A percentile compares a stretch with the other conserved stretches of the same genome.
These are phyloP conservation scores for Lasioglossum zephyrum DNA, from an alignment of 2,888 invertebrate genomes.

Conservation along the genomic window DNA sequence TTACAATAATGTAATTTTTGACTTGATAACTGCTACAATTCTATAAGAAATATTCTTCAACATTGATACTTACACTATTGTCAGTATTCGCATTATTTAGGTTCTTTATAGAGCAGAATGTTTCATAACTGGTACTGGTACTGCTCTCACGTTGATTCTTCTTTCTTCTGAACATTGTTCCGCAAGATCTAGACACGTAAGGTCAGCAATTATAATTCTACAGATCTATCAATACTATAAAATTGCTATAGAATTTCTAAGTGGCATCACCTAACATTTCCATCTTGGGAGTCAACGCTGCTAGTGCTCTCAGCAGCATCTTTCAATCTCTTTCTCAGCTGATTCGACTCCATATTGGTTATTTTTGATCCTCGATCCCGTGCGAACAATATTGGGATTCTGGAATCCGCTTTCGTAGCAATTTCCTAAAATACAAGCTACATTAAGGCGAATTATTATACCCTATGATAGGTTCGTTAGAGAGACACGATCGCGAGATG, in stretches of 20 bases:
- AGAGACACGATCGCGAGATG: conserved; percentile 1
- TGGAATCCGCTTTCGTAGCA: conserved; percentile 63
- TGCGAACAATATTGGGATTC: conserved; percentile 65
- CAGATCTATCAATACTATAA: not conserved
- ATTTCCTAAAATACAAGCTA: conserved; percentile 51
- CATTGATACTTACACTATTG: conserved; percentile 39
- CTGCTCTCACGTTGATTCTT: conserved; percentile 54
- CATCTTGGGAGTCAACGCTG: conserved; percentile 12
- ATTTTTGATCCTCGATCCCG: conserved; percentile 59
- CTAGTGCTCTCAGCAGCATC: conserved; percentile 37
- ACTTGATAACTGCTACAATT: not conserved
- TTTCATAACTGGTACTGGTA: conserved; percentile 32
- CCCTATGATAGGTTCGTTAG: not conserved
- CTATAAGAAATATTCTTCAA: not conserved
- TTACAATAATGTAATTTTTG: not conserved
- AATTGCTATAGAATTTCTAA: not conserved
- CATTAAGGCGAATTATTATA: not conserved
- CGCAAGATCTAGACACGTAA: conserved; percentile 36
- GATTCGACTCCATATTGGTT: conserved; percentile 40
- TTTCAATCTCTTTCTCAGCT: conserved; percentile 43
- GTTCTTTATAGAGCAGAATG: conserved; percentile 31
- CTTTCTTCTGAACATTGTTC: conserved; percentile 56
- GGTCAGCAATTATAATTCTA: not conserved
- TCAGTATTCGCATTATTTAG: conserved; percentile 27
- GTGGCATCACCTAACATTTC: conserved; percentile 41